Evolutionary conservation across 2,888 invertebrate species (phyloP).

Genomic region (Rhagium mordax): DNA sequence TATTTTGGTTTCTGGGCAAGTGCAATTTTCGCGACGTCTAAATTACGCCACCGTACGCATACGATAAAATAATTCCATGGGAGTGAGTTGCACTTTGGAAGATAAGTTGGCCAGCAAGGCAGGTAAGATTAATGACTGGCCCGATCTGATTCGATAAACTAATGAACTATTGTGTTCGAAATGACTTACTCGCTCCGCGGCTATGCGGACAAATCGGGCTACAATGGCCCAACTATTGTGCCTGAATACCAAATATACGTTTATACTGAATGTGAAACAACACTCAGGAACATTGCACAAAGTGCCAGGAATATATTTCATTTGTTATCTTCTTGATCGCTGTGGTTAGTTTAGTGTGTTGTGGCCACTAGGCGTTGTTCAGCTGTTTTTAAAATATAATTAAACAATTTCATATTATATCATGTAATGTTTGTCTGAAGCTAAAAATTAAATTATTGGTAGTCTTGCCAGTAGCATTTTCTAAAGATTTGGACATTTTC

Average conservation of each 20-base stretch:
- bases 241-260: conserved; percentile 57
- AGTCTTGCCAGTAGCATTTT: no score
- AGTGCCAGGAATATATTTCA: not conserved
- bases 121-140: conserved; percentile 68
- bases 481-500: no score
- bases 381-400: no score
- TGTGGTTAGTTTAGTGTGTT: no score
- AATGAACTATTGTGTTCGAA: conserved; percentile 71
- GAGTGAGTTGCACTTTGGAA: conserved; percentile 41
- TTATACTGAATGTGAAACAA: not conserved
- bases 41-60: not conserved
- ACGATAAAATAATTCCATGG: conserved; percentile 33
- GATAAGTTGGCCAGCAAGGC: conserved; percentile 38
- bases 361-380: no score
- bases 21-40: no score
- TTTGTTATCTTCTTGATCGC: no score
- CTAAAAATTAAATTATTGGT: no score
- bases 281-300: not conserved
- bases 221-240: conserved; percentile 64
- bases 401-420: no score
- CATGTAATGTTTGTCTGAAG: no score
- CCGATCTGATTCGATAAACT: conserved; percentile 71
- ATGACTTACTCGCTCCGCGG: conserved; percentile 65
- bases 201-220: conserved; percentile 65
- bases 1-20: no score